Percentiles rank a stretch among this genome's conserved stretches.
These are phyloP conservation scores for Macrotrachela quadricornifera DNA, from an alignment of 1,140 invertebrate species.

Conservation along the genomic window DNA sequence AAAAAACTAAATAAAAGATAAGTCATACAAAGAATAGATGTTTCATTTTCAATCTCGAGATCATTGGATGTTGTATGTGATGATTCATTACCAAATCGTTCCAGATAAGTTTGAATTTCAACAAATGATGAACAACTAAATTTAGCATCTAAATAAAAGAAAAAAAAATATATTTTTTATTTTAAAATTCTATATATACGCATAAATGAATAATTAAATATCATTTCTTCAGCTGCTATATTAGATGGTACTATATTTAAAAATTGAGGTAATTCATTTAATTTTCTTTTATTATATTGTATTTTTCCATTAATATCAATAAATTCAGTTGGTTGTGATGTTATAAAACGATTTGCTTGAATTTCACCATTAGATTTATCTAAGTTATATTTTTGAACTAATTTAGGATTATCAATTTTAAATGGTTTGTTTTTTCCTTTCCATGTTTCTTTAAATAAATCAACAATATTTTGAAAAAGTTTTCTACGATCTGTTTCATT, in stretches of 20 bases:
- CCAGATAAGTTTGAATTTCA: background rate
- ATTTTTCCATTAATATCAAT: background rate
- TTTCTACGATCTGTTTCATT: background rate
- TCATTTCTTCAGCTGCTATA: background rate
- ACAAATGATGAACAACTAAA: too few species aligned
- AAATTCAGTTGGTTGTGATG: background rate
- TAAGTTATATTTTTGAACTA: background rate
- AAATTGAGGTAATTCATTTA: background rate
- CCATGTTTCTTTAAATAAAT: slow-evolving; percentile 9
- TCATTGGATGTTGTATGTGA: background rate
- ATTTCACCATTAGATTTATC: too few species aligned
- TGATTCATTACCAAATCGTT: background rate
- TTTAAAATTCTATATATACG: background rate
- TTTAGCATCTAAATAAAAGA: too few species aligned
- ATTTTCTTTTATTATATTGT: slow-evolving; percentile 3
- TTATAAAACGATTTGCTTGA: background rate
- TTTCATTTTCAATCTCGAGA: background rate
- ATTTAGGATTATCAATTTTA: slow-evolving; percentile 1
- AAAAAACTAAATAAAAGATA: background rate
- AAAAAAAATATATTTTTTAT: too few species aligned
- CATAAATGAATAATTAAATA: slow-evolving; percentile 3
- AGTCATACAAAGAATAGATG: background rate
- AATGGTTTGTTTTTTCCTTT: slow-evolving; percentile 2
- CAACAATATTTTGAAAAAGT: slow-evolving; percentile 4
- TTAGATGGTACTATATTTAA: background rate